phyloP scores from a whole-genome alignment of 1,140 invertebrate species.

The Pseudachorutes palmiensis region DNA sequence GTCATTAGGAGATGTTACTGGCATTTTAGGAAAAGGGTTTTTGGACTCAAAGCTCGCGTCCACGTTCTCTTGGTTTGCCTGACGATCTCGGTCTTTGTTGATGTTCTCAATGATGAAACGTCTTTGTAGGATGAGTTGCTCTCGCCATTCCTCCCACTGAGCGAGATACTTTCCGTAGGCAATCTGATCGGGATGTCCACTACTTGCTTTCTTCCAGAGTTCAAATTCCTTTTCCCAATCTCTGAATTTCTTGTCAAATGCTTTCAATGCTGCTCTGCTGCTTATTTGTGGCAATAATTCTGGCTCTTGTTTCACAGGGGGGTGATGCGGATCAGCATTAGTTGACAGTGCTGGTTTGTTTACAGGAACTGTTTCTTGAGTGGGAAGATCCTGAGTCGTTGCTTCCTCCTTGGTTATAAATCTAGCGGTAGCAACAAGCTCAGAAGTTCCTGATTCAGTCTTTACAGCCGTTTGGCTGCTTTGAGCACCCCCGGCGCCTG shows the following conservation, averaged over 20 bases:
- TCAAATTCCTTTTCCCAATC: slow-evolving; percentile 38
- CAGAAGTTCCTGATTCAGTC: too few relatives aligned
- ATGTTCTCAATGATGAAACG: slow-evolving; percentile 32
- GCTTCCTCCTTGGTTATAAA: too few relatives aligned
- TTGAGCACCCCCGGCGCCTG: too few relatives aligned
- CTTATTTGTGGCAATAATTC: background rate
- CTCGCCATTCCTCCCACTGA: slow-evolving; percentile 31
- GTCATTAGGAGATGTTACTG: too few relatives aligned
- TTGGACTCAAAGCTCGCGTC: background rate
- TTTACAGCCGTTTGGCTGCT: too few relatives aligned
- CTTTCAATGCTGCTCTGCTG: slow-evolving; percentile 17
- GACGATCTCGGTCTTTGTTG: slow-evolving; percentile 15
- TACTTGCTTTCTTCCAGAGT: slow-evolving; percentile 29
- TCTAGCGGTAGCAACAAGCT: too few relatives aligned
- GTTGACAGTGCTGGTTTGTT: background rate
- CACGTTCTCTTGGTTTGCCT: background rate
- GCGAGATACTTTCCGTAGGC: slow-evolving; percentile 28
- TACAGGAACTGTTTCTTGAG: too few relatives aligned
- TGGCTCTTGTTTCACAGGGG: too few relatives aligned
- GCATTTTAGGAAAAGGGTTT: background rate
- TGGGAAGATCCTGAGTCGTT: too few relatives aligned
- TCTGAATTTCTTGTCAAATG: slow-evolving; percentile 32
- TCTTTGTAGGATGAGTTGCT: slow-evolving; percentile 26
- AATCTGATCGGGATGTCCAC: slow-evolving; percentile 28
- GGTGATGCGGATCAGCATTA: background rate